Percentiles rank a stretch among this genome's conserved stretches.
Conservation (phyloP, 2,797 vertebrate genomes). For the Alectoris magna region DNA sequence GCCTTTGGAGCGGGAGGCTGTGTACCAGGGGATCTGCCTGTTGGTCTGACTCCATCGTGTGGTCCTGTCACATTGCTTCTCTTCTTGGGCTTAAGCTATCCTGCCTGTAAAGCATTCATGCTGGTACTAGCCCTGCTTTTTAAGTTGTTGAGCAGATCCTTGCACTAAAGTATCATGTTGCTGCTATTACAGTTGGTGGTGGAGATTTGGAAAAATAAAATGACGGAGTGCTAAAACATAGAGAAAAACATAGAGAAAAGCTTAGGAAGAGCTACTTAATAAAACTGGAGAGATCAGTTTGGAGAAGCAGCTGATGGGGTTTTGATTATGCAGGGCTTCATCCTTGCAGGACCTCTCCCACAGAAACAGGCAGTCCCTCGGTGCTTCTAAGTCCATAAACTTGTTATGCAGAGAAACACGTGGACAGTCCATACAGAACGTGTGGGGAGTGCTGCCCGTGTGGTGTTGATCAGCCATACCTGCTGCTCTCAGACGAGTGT, state of each 20-base stretch:
- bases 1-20: background rate
- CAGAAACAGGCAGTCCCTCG: background rate
- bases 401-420: background rate
- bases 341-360: background rate
- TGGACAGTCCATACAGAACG: background rate
- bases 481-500: background rate
- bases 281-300: background rate
- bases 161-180: conserved; percentile 31
- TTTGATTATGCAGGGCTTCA: background rate
- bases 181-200: conserved; percentile 20
- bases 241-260: background rate
- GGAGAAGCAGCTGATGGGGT: background rate
- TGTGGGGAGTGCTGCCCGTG: background rate
- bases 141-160: conserved; percentile 11
- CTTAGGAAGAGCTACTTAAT: background rate
- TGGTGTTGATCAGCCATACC: background rate
- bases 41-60: background rate
- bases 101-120: background rate
- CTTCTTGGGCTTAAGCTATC: background rate
- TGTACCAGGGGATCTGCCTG: background rate
- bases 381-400: background rate
- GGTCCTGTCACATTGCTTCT: background rate
- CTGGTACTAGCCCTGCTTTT: conserved; percentile 34
- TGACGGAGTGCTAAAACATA: background rate
- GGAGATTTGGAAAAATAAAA: background rate